phyloP scores from a whole-genome alignment of 2,888 invertebrate species.

The Drosophila tanythrix region DNA sequence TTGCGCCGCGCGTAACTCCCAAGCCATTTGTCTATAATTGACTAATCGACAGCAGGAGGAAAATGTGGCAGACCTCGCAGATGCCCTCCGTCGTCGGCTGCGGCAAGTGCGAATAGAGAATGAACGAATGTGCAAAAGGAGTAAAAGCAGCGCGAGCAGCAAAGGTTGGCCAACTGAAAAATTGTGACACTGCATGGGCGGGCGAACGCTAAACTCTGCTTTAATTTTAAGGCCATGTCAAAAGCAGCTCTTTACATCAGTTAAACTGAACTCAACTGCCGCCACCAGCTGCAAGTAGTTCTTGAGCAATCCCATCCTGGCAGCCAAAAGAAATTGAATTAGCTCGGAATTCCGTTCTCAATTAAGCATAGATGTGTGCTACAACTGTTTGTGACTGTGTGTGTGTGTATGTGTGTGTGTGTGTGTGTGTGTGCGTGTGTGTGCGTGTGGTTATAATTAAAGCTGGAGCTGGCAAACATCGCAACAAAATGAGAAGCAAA shows the following conservation, averaged over 20 bases:
- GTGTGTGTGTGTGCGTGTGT: not conserved
- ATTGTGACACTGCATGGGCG: conserved; percentile 49
- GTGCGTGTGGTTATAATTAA: conserved; percentile 12
- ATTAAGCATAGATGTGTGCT: conserved; percentile 61
- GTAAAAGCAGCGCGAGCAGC: conserved; percentile 7
- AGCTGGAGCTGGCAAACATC: conserved; percentile 26
- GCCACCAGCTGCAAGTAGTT: conserved; percentile 17
- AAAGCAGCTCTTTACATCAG: conserved; percentile 40
- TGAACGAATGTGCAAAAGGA: conserved; percentile 23
- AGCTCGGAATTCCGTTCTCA: conserved; percentile 68
- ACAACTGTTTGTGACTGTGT: not conserved
- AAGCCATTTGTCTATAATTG: conserved; percentile 77
- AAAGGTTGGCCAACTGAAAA: conserved; percentile 13
- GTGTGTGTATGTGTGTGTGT: conserved; percentile 8
- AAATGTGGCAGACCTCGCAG: conserved; percentile 25
- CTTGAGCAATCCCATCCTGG: conserved; percentile 12
- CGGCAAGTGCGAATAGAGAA: conserved; percentile 34
- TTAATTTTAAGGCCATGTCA: conserved; percentile 21
- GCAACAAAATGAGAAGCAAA: conserved; percentile 47
- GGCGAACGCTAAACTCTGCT: conserved; percentile 5
- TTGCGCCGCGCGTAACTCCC: conserved; percentile 66
- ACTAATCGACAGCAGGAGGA: conserved; percentile 70
- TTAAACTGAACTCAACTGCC: conserved; percentile 25
- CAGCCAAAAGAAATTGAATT: conserved; percentile 64
- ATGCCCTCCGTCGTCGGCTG: conserved; percentile 3